Percentiles rank a stretch among this genome's conserved stretches.
phyloP scores from a whole-genome alignment of 2,888 invertebrate genomes.

The Capitulum mitella region DNA sequence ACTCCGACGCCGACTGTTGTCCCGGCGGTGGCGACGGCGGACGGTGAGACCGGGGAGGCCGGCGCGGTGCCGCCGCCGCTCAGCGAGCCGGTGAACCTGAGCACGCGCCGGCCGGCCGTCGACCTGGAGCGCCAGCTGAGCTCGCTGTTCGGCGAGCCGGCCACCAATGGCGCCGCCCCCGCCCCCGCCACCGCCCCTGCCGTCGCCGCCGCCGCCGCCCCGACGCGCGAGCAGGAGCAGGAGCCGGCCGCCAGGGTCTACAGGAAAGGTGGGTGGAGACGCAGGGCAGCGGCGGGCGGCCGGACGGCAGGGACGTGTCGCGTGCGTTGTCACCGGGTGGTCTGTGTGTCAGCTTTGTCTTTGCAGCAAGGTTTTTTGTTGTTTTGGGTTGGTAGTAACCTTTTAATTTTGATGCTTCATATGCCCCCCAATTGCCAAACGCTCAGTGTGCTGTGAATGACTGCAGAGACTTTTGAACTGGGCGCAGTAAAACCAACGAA shows the following conservation, averaged over 20 bases:
- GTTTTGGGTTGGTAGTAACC: no score
- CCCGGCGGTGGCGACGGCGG: neutral
- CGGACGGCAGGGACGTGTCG: neutral
- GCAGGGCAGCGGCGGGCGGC: neutral
- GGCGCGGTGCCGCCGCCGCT: neutral
- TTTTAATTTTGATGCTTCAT: no score
- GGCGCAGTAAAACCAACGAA: no score
- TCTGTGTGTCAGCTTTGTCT: neutral
- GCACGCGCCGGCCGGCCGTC: neutral
- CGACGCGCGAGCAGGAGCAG: neutral
- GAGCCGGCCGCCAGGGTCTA: conserved; percentile 8
- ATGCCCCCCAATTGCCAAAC: no score
- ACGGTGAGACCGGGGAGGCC: neutral
- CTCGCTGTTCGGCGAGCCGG: neutral
- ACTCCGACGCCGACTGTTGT: neutral
- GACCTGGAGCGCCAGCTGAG: conserved; percentile 8
- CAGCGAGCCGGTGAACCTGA: neutral
- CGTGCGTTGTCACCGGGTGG: neutral
- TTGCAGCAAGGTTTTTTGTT: no score
- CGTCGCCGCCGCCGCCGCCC: neutral
- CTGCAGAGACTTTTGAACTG: no score
- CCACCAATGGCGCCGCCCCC: neutral
- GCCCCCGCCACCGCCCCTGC: no score
- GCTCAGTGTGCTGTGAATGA: no score
- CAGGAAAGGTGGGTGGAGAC: neutral